phyloP scores from a whole-genome alignment of 2,888 invertebrate genomes.

The Nemurella pictetii region DNA sequence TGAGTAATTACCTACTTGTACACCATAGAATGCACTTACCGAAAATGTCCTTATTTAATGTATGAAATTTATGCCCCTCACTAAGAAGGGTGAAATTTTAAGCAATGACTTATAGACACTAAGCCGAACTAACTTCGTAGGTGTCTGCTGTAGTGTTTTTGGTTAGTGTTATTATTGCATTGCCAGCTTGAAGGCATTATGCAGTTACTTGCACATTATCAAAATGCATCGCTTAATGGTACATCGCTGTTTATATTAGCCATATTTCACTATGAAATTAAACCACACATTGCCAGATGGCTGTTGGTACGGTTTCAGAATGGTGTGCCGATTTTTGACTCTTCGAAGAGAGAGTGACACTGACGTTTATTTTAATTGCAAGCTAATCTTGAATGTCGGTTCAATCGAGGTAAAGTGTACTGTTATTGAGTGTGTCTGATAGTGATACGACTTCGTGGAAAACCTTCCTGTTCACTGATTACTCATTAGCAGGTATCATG shows the following conservation, averaged over 20 bases:
- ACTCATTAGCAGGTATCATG: not conserved
- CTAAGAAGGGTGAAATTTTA: not conserved
- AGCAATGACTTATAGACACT: not conserved
- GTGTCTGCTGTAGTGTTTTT: not conserved
- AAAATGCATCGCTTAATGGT: not conserved
- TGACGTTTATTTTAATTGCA: not conserved
- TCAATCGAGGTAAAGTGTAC: not conserved
- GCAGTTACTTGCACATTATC: not conserved
- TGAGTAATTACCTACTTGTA: not conserved
- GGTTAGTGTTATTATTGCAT: not conserved
- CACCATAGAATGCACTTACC: too few relatives aligned
- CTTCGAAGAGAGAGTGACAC: not conserved
- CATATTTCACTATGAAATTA: too few relatives aligned
- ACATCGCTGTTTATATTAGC: too few relatives aligned
- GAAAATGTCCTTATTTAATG: not conserved
- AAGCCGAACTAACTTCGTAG: not conserved
- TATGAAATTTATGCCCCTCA: too few relatives aligned
- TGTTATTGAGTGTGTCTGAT: not conserved
- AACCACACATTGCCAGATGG: too few relatives aligned
- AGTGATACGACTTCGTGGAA: not conserved
- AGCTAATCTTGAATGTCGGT: not conserved
- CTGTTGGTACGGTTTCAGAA: not conserved
- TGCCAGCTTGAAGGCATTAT: not conserved
- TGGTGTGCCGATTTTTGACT: not conserved
- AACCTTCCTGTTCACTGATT: not conserved